Conservation (phyloP, 2,797 vertebrate genomes). For the Malurus splendens region DNA sequence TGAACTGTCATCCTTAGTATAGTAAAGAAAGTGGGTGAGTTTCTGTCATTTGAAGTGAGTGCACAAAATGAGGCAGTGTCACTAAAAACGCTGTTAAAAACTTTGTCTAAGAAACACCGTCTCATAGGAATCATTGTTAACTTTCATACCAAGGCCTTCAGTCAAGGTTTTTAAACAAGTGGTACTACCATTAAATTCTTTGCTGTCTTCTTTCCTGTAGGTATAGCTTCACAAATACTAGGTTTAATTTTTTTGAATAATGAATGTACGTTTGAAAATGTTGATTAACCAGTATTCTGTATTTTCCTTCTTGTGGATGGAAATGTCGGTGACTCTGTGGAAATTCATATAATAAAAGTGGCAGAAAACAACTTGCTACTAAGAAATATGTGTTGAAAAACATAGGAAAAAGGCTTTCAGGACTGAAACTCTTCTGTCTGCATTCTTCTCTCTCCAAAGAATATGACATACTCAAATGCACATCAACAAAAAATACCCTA, state of each 20-base stretch:
- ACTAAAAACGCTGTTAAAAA: neutral
- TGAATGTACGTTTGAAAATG: neutral
- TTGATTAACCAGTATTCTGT: neutral
- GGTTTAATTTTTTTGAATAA: neutral
- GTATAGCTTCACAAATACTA: neutral
- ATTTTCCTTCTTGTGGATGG: neutral
- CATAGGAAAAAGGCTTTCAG: neutral
- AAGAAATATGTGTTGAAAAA: neutral
- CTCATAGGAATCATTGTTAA: neutral
- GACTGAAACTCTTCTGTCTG: neutral
- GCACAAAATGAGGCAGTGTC: neutral
- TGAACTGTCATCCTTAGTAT: neutral
- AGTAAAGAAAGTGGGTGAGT: neutral
- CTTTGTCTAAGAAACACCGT: neutral
- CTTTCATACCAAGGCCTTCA: neutral
- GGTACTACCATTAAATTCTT: neutral
- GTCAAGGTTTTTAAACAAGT: neutral
- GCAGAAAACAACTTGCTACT: neutral
- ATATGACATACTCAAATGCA: neutral
- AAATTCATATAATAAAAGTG: neutral
- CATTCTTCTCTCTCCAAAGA: neutral
- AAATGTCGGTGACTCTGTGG: neutral
- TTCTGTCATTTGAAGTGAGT: neutral
- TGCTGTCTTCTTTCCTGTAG: neutral
- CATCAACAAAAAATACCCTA: neutral